Evolutionary conservation across 2,888 invertebrate genomes (phyloP), one percentile per base, ranked within the genome.

Genomic region (Cosmopolites sordidus): DNA sequence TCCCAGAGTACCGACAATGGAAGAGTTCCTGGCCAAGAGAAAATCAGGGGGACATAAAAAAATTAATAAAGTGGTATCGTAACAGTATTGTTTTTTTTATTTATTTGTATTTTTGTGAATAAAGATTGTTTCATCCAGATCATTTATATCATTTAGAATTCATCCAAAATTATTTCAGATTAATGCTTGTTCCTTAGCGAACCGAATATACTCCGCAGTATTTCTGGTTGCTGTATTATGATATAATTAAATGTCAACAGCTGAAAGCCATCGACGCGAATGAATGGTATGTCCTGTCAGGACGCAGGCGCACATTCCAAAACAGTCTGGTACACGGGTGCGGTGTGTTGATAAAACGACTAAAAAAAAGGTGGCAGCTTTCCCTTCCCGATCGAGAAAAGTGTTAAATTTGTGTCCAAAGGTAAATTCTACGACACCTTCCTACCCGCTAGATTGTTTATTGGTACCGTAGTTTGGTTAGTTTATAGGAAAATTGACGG

Each of bases 1-100:
- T 71, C 66, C 67, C 1, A 59, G 64, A 30, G 76, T 79, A 43
- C 78, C 79, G 0, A 77, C 75, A 0, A 78, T 79, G 78, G 78
- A 76, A 52, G 79, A 80, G 54, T 78, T 79, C 62, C 74, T 79
- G 38, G 74, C 77, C 33, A 74, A 55, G 68, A 68, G 68, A 62
- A 72, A 71, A 60, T 73, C 74, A 65, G 72, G 70, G 61, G 60
- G 64, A 12, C 60, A 53, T 41, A 65, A 67, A 56, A 64, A 67
- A 58, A 33, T 64, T 39, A 64, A 65, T 56, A 64, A 62, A 52
- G 60, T 64, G 40, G 52, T 58, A 9, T 62, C 63, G 11, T 66
- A 63, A 56, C 33, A 16, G n/a, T 30, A 47, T 54, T 16, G 22
- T 43, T 43, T 16, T 18, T n/a, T 40, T 30, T 29, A 30, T 41